Base-by-base conservation (phyloP, 2,888 invertebrate species). In the Odontocerum albicorne region DNA sequence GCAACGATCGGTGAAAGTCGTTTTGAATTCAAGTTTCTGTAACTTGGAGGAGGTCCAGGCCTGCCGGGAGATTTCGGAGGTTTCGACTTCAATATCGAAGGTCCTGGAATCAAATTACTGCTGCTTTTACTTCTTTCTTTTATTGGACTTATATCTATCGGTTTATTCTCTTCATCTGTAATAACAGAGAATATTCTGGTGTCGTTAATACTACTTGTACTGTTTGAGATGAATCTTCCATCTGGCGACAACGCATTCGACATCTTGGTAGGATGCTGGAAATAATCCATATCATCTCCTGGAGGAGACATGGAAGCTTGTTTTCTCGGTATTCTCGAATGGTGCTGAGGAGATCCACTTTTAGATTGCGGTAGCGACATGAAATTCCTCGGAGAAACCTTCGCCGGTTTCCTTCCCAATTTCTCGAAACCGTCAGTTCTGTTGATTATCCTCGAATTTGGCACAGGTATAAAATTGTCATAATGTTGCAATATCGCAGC, bases 1-100 rank as follows among this genome's bases (percentile, higher is more conserved):
- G 77, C 76, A 33, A 76, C 77, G 20, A 78, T 78, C 3, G 78
- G 78, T 7, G 78, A 78, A 2, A 78, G 65, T 42, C 78, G 67
- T 68, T 78, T 78, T 8, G 77, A 64, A 52, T 74, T 77, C 2
- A 77, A 72, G 13, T 69, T 62, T 63, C 68, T 75, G 39, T 77
- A 76, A 1, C 75, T 72, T 33, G 78, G 77, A 1, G 78, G 78
- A 12, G 78, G 78, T 0, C 77, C 77, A 49, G 65, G 69, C 66
- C 70, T 72, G 1, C 74, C 74, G 1, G 78, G 77, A 31, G 76
- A 76, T 46, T 75, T 77, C 10, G 78, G 77, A 38, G 77, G 77
- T 63, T 77, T 78, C 1, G 74, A 72, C 66, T 69, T 74, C n/a
- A 77, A 71, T 57, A 68, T 68, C 32, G 71, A 64, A 1, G 73